Percentiles rank a stretch among this genome's conserved stretches.
These are phyloP conservation scores for Boulengerochromis microlepis DNA, from an alignment of 2,113 vertebrate species.

Conservation along the genomic window DNA sequence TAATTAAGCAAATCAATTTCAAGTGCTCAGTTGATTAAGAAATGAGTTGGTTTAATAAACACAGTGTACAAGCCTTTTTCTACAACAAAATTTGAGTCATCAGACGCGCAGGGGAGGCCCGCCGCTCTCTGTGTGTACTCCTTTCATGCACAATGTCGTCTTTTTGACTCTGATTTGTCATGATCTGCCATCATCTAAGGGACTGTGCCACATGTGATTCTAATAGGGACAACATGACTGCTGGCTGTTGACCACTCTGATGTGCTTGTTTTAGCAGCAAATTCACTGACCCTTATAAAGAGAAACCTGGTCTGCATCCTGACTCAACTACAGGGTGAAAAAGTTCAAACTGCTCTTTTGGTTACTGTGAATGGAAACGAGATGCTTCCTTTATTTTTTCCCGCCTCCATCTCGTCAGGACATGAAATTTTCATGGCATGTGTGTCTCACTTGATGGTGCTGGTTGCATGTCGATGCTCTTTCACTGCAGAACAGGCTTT, in stretches of 20 bases:
- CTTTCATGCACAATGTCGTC: background rate
- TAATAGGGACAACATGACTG: background rate
- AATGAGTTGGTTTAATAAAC: slow-evolving; percentile 41
- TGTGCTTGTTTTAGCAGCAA: background rate
- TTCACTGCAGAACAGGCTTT: background rate
- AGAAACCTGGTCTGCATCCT: background rate
- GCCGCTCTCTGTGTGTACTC: background rate
- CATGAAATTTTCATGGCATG: background rate
- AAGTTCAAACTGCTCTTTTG: background rate
- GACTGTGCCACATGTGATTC: background rate
- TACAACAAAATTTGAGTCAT: background rate
- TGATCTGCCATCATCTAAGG: background rate
- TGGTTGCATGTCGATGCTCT: background rate
- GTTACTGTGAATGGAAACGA: background rate
- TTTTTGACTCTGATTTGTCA: slow-evolving; percentile 14
- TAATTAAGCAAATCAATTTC: slow-evolving; percentile 60
- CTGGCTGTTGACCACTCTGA: background rate
- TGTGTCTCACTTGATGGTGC: background rate
- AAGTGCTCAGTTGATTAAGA: slow-evolving; percentile 46
- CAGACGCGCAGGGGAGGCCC: background rate
- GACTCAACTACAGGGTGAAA: background rate
- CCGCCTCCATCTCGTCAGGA: background rate
- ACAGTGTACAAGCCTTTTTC: background rate
- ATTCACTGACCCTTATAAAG: background rate
- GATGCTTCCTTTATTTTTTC: background rate